These are phyloP conservation scores for Butorides virescens DNA, from an alignment of 2,113 vertebrate genomes.

Conservation along the genomic window DNA sequence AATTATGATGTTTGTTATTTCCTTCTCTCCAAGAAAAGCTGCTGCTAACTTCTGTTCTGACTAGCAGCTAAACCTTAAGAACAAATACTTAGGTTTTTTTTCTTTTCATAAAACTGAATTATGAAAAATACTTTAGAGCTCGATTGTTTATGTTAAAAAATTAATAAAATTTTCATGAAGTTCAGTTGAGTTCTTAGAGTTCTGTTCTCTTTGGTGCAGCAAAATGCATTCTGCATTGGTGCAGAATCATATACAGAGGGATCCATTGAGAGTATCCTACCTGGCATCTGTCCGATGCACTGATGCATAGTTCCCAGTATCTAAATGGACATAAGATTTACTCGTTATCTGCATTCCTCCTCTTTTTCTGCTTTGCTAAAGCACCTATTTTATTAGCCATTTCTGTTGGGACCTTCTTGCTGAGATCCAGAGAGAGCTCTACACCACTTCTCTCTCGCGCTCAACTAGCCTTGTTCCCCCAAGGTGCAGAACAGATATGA, in stretches of 20 bases:
- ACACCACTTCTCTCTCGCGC: not conserved
- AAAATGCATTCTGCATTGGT: not conserved
- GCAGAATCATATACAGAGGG: not conserved
- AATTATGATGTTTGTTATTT: not conserved
- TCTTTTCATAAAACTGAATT: not conserved
- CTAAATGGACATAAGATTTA: not conserved
- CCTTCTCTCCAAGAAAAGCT: not conserved
- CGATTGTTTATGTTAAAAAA: not conserved
- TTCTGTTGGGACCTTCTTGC: not conserved
- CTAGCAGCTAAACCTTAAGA: not conserved
- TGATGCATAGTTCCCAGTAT: not conserved
- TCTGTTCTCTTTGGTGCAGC: not conserved
- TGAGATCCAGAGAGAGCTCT: not conserved
- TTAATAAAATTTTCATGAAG: not conserved
- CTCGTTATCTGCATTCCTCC: not conserved
- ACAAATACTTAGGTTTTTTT: not conserved
- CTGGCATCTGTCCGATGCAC: fast-evolving
- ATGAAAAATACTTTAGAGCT: not conserved
- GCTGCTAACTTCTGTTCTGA: not conserved
- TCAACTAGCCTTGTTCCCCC: not conserved
- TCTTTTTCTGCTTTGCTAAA: not conserved
- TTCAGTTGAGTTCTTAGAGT: not conserved
- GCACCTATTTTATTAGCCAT: not conserved
- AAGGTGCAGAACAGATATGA: not conserved
- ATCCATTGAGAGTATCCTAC: not conserved